A percentile compares a stretch with the other conserved stretches of the same genome.
These are phyloP conservation scores for Polietes domitor DNA, from an alignment of 2,888 invertebrate genomes.

Conservation along the genomic window DNA sequence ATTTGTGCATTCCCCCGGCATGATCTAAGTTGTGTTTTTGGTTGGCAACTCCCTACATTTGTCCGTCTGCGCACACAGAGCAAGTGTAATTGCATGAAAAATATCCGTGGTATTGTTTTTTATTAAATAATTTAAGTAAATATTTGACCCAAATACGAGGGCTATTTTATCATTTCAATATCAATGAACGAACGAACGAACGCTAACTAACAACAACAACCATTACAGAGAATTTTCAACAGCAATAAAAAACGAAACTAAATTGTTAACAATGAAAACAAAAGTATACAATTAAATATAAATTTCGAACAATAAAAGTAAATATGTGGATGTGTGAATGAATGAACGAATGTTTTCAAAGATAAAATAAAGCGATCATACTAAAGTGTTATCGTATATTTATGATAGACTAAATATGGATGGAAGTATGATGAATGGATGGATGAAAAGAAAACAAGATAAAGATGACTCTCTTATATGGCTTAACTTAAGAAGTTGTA, in stretches of 20 bases:
- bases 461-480: slow-evolving; percentile 3
- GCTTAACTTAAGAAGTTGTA: slow-evolving; percentile 7
- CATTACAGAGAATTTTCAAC: slow-evolving; percentile 48
- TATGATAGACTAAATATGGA: slow-evolving; percentile 7
- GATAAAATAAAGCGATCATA: slow-evolving; percentile 17
- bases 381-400: slow-evolving; percentile 4
- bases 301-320: not conserved
- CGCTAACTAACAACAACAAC: slow-evolving; percentile 22
- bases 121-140: slow-evolving; percentile 22
- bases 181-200: slow-evolving; percentile 14
- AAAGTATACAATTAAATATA: slow-evolving; percentile 30
- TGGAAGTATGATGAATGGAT: slow-evolving; percentile 6
- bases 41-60: too few relatives aligned
- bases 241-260: not conserved
- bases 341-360: slow-evolving; percentile 1
- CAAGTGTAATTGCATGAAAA: not conserved
- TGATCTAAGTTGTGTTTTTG: too few relatives aligned
- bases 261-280: slow-evolving; percentile 38
- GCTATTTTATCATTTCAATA: slow-evolving; percentile 5
- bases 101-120: not conserved
- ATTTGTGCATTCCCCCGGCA: too few relatives aligned
- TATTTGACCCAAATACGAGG: slow-evolving; percentile 58
- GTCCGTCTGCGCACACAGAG: too few relatives aligned
- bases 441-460: not conserved
- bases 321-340: not conserved